These are phyloP conservation scores for Tragelaphus buxtoni DNA, from an alignment of 2,113 vertebrate genomes.

Conservation along the genomic window DNA sequence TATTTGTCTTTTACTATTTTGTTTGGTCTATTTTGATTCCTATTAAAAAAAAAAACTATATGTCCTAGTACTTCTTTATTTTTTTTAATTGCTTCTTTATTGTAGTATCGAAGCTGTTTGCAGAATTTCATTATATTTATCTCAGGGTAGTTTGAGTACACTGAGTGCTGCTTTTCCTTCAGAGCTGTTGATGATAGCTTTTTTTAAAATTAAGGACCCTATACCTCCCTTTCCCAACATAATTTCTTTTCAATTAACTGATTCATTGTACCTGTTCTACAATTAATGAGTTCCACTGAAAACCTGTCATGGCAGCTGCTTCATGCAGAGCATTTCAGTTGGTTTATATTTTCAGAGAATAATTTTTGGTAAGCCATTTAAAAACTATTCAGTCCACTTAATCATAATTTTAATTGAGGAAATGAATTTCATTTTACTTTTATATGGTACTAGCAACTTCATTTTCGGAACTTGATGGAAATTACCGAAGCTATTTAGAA, in stretches of 20 bases:
- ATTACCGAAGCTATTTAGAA: neutral
- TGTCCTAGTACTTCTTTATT: neutral
- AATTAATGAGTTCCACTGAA: neutral
- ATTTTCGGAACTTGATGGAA: constrained; percentile 8
- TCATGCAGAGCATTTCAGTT: neutral
- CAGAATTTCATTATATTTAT: neutral
- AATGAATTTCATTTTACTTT: neutral
- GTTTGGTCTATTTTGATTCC: neutral
- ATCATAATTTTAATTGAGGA: neutral
- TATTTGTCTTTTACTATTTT: constrained; percentile 4
- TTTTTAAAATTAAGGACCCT: neutral
- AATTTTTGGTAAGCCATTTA: neutral
- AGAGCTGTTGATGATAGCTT: neutral
- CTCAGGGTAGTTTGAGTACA: neutral
- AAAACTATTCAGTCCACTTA: neutral
- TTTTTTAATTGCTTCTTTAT: neutral
- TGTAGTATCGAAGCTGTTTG: neutral
- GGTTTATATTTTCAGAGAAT: neutral
- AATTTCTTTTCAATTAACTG: neutral
- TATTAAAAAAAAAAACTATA: neutral
- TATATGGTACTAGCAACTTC: neutral
- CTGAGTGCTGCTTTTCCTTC: neutral
- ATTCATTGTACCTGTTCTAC: neutral
- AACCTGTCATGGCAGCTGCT: neutral
- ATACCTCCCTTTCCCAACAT: neutral